Percentiles rank a stretch among this genome's conserved stretches.
Conservation (phyloP, 2,113 vertebrate genomes). For the Sprattus sprattus region DNA sequence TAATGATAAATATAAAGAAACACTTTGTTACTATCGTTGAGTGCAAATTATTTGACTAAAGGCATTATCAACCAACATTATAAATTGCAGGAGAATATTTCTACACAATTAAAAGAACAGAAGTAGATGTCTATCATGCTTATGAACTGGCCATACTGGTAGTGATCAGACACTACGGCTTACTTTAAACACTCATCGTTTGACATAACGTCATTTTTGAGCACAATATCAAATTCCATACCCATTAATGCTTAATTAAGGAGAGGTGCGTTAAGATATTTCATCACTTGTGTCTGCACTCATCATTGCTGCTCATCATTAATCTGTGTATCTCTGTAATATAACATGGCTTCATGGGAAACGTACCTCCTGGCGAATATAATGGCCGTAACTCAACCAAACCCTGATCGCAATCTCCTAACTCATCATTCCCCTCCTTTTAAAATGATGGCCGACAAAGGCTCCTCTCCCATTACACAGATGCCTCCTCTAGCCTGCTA, state of each 20-base stretch:
- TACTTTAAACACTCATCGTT: too few species aligned
- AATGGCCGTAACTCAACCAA: background rate
- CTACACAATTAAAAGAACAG: background rate
- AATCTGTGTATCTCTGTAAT: background rate
- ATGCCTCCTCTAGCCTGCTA: background rate
- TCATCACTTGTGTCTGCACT: background rate
- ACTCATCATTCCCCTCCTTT: background rate
- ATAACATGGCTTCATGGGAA: background rate
- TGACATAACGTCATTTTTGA: too few species aligned
- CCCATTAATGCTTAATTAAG: background rate
- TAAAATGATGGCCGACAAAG: background rate
- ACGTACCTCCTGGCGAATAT: background rate
- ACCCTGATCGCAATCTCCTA: background rate
- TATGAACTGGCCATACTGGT: background rate
- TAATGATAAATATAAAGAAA: background rate
- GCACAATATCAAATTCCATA: background rate
- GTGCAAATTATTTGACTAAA: background rate
- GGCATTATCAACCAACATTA: background rate
- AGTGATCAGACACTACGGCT: background rate
- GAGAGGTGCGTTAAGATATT: background rate
- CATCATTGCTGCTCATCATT: background rate
- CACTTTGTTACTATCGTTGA: background rate
- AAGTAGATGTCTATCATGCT: background rate
- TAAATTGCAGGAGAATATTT: background rate
- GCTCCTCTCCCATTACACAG: background rate